Evolutionary conservation across 64 coral and sea anemone genomes (phyloP).

Genomic region (Dendronephthya gigantea): DNA sequence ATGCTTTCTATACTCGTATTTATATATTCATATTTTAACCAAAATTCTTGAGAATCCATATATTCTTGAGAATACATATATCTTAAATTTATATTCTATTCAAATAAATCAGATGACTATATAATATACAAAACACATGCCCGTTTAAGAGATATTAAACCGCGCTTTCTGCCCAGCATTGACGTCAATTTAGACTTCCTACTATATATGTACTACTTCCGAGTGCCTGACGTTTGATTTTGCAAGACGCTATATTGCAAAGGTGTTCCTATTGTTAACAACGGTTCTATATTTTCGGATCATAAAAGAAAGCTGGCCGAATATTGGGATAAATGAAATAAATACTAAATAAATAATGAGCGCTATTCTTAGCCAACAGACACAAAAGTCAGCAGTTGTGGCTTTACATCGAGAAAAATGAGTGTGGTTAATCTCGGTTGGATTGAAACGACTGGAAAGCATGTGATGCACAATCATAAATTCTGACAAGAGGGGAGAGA

Average conservation of each 20-base stretch:
- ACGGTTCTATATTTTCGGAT: not conserved
- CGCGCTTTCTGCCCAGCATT: not conserved
- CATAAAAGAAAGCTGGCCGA: not conserved
- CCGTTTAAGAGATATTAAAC: not conserved
- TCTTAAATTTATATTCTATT: not conserved
- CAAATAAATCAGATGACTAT: not conserved
- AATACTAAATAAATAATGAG: conserved; percentile 5
- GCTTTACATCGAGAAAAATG: not conserved
- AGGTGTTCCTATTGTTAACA: not conserved
- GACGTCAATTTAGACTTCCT: no score
- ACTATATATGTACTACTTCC: not conserved
- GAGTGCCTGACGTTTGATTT: not conserved
- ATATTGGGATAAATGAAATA: not conserved
- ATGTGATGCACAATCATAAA: not conserved
- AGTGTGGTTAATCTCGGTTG: not conserved
- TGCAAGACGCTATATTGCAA: no score
- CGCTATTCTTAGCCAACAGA: not conserved
- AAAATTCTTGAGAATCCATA: no score
- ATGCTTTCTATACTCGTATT: not conserved
- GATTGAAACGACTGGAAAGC: not conserved
- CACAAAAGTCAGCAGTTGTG: not conserved
- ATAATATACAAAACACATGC: not conserved
- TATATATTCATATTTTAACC: not conserved
- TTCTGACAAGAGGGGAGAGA: not conserved
- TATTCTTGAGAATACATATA: no score